A percentile compares a stretch with the other conserved stretches of the same genome.
phyloP scores from a whole-genome alignment of 1,140 invertebrate species.

The Anastatus disparis region DNA sequence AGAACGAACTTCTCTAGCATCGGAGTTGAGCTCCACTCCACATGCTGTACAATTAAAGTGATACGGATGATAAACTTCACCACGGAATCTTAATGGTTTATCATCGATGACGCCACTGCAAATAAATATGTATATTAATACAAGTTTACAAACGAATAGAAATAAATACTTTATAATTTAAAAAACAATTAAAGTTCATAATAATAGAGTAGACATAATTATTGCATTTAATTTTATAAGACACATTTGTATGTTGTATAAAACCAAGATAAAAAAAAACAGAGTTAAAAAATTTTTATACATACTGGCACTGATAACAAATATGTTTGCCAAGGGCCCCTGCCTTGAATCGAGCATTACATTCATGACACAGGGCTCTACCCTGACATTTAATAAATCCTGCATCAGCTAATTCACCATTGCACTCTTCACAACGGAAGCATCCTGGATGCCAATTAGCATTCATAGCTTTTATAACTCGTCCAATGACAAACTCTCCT shows the following conservation, averaged over 20 bases:
- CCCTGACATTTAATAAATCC: constrained; percentile 96
- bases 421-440: constrained; percentile 95
- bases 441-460: constrained; percentile 98
- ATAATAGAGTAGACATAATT: neutral
- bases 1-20: constrained; percentile 93
- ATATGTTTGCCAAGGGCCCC: constrained; percentile 95
- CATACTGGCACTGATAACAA: constrained; percentile 98
- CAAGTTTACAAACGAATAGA: neutral
- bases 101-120: constrained; percentile 94
- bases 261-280: constrained; percentile 17
- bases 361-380: constrained; percentile 95
- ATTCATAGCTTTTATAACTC: constrained; percentile 99
- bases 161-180: neutral
- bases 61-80: constrained; percentile 98
- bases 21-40: constrained; percentile 86
- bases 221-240: too few relatives aligned
- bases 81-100: constrained; percentile 93
- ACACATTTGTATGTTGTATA: neutral
- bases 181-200: constrained; percentile 1
- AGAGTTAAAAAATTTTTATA: constrained; percentile 32
- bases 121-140: constrained; percentile 34
- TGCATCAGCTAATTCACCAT: constrained; percentile 90
- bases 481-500: constrained; percentile 95
- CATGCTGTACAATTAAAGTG: constrained; percentile 98
- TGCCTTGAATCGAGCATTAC: constrained; percentile 95